A percentile compares a stretch with the other conserved stretches of the same genome.
These are phyloP conservation scores for Orthosia incerta DNA, from an alignment of 2,888 invertebrate species.

Conservation along the genomic window DNA sequence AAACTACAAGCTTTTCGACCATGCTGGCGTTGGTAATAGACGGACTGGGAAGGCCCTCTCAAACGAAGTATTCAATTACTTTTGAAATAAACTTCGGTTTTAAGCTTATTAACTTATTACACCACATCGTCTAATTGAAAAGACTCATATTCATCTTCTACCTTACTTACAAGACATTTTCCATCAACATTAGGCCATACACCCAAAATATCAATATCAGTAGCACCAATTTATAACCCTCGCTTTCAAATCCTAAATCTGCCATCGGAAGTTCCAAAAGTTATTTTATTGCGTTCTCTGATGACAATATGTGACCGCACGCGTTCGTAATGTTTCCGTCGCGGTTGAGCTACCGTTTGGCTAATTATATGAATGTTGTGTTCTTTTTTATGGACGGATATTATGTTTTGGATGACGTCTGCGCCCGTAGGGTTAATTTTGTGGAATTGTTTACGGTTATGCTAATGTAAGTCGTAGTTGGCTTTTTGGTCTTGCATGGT, in stretches of 20 bases:
- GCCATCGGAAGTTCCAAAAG: conserved; percentile 65
- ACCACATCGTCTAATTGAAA: background rate
- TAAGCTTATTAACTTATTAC: no score
- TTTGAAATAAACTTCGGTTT: no score
- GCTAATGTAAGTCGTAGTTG: background rate
- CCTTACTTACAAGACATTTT: background rate
- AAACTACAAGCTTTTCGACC: no score
- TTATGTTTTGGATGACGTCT: conserved; percentile 5
- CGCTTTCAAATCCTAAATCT: conserved; percentile 33
- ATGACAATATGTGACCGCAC: conserved; percentile 68
- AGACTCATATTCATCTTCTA: background rate
- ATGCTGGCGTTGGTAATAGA: no score
- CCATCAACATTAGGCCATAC: background rate
- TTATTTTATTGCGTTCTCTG: conserved; percentile 64
- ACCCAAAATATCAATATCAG: conserved; percentile 8
- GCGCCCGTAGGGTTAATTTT: conserved; percentile 18
- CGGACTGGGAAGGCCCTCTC: no score
- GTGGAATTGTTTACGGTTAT: background rate
- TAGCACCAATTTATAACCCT: conserved; percentile 36
- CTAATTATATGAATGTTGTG: conserved; percentile 66
- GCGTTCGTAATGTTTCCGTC: conserved; percentile 73
- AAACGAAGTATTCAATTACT: no score
- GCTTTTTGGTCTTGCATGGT: no score
- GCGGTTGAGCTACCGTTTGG: conserved; percentile 59
- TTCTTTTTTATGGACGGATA: conserved; percentile 41